Conservation (phyloP, 2,888 invertebrate species). For the Eilema griseolum region DNA sequence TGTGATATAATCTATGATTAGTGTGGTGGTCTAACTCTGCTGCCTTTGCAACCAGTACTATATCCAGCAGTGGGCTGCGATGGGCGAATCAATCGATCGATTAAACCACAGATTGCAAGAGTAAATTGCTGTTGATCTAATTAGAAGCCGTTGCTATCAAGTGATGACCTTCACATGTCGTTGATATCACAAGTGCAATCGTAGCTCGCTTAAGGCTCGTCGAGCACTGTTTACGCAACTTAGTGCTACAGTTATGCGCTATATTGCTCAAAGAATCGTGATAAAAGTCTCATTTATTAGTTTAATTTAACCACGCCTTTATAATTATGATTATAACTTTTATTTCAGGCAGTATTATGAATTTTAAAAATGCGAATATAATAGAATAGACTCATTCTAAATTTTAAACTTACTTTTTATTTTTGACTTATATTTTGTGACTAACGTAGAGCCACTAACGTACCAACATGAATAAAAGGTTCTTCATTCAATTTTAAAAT, state of each 20-base stretch:
- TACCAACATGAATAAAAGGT: not conserved
- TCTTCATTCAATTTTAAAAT: not conserved
- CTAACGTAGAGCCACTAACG: not conserved
- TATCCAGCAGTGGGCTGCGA: too few relatives aligned
- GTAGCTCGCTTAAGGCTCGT: slow-evolving; percentile 54
- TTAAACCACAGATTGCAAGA: too few relatives aligned
- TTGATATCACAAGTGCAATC: slow-evolving; percentile 52
- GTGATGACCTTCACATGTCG: slow-evolving; percentile 56
- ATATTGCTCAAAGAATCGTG: slow-evolving; percentile 64
- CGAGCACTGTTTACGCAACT: slow-evolving; percentile 56
- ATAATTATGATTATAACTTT: not conserved
- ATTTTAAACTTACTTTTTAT: too few relatives aligned
- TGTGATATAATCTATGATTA: too few relatives aligned
- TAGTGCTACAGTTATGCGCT: slow-evolving; percentile 55
- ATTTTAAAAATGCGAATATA: too few relatives aligned
- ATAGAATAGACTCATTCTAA: too few relatives aligned
- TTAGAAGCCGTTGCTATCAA: slow-evolving; percentile 3
- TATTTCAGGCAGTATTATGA: not conserved
- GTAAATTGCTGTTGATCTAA: too few relatives aligned
- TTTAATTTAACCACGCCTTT: slow-evolving; percentile 9
- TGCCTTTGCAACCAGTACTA: too few relatives aligned
- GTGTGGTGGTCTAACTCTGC: too few relatives aligned
- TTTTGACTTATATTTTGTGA: not conserved
- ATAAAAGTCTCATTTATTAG: slow-evolving; percentile 35
- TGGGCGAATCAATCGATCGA: too few relatives aligned